Base-by-base conservation (phyloP, 2,113 vertebrate genomes). In the Amphiprion ocellaris region DNA sequence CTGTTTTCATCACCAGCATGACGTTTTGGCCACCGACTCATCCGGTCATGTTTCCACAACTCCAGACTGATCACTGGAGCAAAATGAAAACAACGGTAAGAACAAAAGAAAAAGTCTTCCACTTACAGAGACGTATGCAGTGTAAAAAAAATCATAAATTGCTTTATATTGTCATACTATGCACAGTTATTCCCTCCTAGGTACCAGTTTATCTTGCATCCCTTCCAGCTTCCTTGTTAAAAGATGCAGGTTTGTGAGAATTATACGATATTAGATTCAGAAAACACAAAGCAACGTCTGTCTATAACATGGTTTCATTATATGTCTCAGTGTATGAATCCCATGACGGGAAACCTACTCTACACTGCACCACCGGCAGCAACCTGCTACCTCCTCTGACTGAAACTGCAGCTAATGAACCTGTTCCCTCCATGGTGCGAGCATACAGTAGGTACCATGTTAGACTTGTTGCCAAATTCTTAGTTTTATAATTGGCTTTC, bases 51-150 rank as follows among this genome's bases (percentile, higher is more conserved):
- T 90, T 89, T 65, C 86, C 87, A 17, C 92, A 92, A 81, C 28
- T 86, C 21, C 83, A 87, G 30, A 92, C 86, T 21, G 86, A 92
- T 65, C 89, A 93, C 81, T 93, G 93, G 92, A 85, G 75, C 74
- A 92, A 90, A 86, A 92, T 93, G 89, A 94, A 93, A 85, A 87
- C 79, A 64, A 87, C 26, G 85, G 89, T 92, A 74, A 82, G 67
- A 62, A 8, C 5, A 11, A 0, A 67, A 65, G 5, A 14, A 50
- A 47, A 41, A 17, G 7, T 15, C 14, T 10, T 10, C 14, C 23
- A 5, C 3, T 11, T 59, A 61, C 23, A 64, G 10, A 63, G 10
- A 21, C 0, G 21, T 6, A 39, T 4, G 16, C 0, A 30, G 26
- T 41, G 2, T 14, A 21, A 56, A 33, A 69, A 37, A 44, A 53